Evolutionary conservation across 1,140 invertebrate species (phyloP).

Genomic region (Aphaenogaster rudis): DNA sequence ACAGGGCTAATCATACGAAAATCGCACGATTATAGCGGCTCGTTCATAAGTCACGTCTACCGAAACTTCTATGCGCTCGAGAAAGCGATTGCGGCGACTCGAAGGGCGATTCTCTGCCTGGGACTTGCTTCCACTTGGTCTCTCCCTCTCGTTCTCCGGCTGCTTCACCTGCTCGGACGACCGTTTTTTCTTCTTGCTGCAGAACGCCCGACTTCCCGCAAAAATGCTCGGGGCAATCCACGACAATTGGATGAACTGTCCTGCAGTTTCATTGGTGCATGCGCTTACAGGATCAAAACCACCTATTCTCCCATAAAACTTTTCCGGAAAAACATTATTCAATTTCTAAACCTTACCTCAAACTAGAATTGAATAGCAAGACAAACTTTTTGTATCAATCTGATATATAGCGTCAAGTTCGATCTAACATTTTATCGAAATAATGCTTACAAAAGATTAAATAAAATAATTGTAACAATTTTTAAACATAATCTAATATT

Average conservation of each 20-base stretch:
- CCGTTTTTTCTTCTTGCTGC: constrained; percentile 67
- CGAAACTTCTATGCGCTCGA: constrained; percentile 25
- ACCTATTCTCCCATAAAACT: neutral
- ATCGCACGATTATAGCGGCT: neutral
- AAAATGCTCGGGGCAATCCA: constrained; percentile 57
- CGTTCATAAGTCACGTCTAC: constrained; percentile 23
- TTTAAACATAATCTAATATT: neutral
- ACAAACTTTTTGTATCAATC: neutral
- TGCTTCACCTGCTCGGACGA: constrained; percentile 70
- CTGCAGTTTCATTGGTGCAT: constrained; percentile 7
- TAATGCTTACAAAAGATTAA: neutral
- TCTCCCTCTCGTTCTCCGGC: constrained; percentile 66
- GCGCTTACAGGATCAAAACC: constrained; percentile 32
- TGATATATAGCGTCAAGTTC: neutral
- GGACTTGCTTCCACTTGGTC: constrained; percentile 67
- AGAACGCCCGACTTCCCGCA: constrained; percentile 62
- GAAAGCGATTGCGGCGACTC: constrained; percentile 50
- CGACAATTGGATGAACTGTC: constrained; percentile 36
- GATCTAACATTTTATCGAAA: neutral
- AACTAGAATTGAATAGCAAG: neutral
- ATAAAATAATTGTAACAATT: constrained; percentile 5
- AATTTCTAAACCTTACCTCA: neutral
- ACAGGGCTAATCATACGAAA: constrained; percentile 7
- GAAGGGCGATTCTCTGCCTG: constrained; percentile 69
- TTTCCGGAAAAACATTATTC: neutral